phyloP scores from a whole-genome alignment of 2,888 invertebrate species.

The Alentia gelatinosa region DNA sequence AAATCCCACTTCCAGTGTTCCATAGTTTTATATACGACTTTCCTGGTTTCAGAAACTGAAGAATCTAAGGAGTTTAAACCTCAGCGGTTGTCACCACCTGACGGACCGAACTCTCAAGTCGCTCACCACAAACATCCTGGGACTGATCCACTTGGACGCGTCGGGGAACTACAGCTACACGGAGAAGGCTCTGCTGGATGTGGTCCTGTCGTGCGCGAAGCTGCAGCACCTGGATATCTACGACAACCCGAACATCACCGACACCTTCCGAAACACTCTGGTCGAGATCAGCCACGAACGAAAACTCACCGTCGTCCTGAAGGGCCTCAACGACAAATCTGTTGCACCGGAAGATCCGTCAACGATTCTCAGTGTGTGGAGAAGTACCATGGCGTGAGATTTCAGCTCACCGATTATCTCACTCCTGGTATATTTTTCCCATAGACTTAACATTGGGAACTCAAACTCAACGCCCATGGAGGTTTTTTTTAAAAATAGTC shows the following conservation, averaged over 20 bases:
- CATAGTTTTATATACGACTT: too few relatives aligned
- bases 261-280: conserved; percentile 65
- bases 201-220: conserved; percentile 67
- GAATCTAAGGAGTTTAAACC: conserved; percentile 69
- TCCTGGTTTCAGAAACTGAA: conserved; percentile 75
- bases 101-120: conserved; percentile 70
- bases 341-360: conserved; percentile 63
- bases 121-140: conserved; percentile 67
- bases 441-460: too few relatives aligned
- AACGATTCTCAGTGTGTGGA: background rate
- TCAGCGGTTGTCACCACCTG: conserved; percentile 73
- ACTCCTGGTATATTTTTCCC: too few relatives aligned
- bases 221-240: conserved; percentile 73
- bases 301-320: conserved; percentile 68
- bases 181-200: conserved; percentile 69
- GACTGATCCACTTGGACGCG: conserved; percentile 69
- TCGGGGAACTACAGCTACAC: conserved; percentile 68
- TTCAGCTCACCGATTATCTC: too few relatives aligned
- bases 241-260: conserved; percentile 67
- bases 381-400: background rate
- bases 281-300: conserved; percentile 66
- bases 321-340: conserved; percentile 65
- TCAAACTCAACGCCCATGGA: too few relatives aligned
- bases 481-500: too few relatives aligned
- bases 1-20: too few relatives aligned